Evolutionary conservation across 1,140 invertebrate species (phyloP).

Genomic region (Polypedilum pembai): DNA sequence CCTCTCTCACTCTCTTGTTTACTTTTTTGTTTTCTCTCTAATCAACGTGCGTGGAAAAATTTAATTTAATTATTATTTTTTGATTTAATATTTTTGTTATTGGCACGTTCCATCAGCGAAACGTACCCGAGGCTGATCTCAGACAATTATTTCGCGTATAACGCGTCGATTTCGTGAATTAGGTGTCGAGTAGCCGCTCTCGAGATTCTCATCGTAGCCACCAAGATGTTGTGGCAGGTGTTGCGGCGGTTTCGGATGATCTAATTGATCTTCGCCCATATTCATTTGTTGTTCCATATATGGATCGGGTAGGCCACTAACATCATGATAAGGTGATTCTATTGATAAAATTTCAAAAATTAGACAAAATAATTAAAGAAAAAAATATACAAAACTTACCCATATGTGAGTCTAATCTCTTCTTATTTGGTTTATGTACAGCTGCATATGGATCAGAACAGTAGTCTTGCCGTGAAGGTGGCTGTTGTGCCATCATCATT

Average conservation of each 20-base stretch:
- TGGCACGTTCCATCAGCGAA: constrained; percentile 32
- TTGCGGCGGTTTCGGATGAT: constrained; percentile 61
- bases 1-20: neutral
- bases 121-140: constrained; percentile 42
- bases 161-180: constrained; percentile 82
- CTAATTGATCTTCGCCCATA: constrained; percentile 47
- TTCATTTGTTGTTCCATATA: constrained; percentile 74
- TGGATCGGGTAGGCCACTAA: constrained; percentile 79
- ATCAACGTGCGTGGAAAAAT: neutral
- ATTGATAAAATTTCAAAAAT: constrained; percentile 35
- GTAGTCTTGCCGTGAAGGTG: constrained; percentile 74
- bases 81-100: constrained; percentile 29
- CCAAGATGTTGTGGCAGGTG: constrained; percentile 75
- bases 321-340: constrained; percentile 89
- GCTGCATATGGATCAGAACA: constrained; percentile 76
- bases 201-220: constrained; percentile 84
- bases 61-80: constrained; percentile 20
- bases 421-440: constrained; percentile 73
- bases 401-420: constrained; percentile 68
- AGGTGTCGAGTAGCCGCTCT: constrained; percentile 87
- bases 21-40: neutral
- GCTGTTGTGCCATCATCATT: constrained; percentile 59
- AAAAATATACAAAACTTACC: constrained; percentile 51
- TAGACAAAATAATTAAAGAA: constrained; percentile 30
- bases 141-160: constrained; percentile 91